Percentiles rank a stretch among this genome's conserved stretches.
Conservation (phyloP, 2,797 vertebrate species). For the Synanceia verrucosa region DNA sequence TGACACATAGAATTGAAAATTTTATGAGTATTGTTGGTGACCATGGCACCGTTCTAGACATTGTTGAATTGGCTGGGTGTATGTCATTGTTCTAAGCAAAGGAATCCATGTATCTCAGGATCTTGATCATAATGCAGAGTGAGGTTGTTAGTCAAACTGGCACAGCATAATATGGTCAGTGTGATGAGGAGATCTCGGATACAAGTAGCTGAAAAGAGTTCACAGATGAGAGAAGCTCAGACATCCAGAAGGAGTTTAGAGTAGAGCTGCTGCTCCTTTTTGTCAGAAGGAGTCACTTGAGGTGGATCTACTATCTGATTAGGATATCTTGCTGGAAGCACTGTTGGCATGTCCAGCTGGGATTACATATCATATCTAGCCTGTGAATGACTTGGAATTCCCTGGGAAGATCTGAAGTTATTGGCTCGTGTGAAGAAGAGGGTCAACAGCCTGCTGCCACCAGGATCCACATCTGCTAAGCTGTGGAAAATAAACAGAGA, state of each 20-base stretch:
- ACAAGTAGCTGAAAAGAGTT: not conserved
- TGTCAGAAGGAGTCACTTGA: not conserved
- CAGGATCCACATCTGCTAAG: not conserved
- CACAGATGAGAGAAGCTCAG: too few species aligned
- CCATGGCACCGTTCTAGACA: not conserved
- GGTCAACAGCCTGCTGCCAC: slow-evolving; percentile 14
- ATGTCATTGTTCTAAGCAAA: not conserved
- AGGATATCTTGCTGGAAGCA: not conserved
- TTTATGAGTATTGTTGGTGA: not conserved
- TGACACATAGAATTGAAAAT: not conserved
- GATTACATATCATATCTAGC: slow-evolving; percentile 23
- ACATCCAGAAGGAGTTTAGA: not conserved
- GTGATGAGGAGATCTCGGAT: not conserved
- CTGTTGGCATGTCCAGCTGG: slow-evolving; percentile 2
- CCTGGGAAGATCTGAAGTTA: slow-evolving; percentile 14
- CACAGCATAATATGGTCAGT: not conserved
- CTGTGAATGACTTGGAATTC: slow-evolving; percentile 5
- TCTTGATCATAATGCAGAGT: not conserved
- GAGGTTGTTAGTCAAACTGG: not conserved
- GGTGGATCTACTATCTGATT: slow-evolving; percentile 1
- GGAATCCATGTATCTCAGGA: too few species aligned
- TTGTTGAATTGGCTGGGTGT: not conserved
- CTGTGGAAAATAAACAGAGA: slow-evolving; percentile 2
- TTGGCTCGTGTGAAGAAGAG: slow-evolving; percentile 3
- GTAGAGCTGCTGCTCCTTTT: not conserved